Base-by-base conservation (phyloP, 2,888 invertebrate species). In the Phrixothrix hirtus region DNA sequence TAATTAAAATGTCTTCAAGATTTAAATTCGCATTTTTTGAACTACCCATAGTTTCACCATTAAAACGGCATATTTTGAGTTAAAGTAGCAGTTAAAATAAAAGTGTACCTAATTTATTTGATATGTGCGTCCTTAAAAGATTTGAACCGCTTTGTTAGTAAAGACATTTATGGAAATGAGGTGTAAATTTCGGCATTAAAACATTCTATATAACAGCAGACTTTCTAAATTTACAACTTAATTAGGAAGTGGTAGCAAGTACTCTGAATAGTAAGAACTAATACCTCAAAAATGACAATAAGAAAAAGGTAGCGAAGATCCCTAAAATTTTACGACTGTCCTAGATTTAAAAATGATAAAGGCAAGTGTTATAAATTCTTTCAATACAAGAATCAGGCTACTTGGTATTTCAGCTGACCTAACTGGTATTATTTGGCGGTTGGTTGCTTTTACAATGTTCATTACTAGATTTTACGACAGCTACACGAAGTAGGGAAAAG, bases 381-480 rank as follows among this genome's bases (percentile, higher is more conserved):
- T 25, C n/a, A 1, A 32, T 27, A 13, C 27, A 29, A 16, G 14
- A 17, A 34, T 13, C 29, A 31, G 44, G 37, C 57, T 47, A 51
- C 53, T 50, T 50, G 45, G 55, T 45, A 34, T 43, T 50, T 44
- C 55, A 60, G 59, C 59, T 62, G 60, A 53, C 58, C 59, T 58
- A 59, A 62, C 55, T 51, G 34, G 37, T 39, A 54, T 38, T 50
- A 46, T 29, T 39, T 45, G 41, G 21, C 39, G 49, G 44, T 51
- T 42, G 49, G 44, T 51, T 54, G 38, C 45, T 58, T 53, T 52
- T 38, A 46, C 25, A 41, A 37, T 36, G 32, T 45, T 44, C 47
- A 50, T 55, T 55, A 55, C 49, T 26, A 32, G 39, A 17, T 42
- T 60, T 59, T 62, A 59, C 55, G 59, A 58, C 54, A 41, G 54